These are phyloP conservation scores for Periophthalmodon schlosseri DNA, from an alignment of 2,113 vertebrate species.

Conservation along the genomic window DNA sequence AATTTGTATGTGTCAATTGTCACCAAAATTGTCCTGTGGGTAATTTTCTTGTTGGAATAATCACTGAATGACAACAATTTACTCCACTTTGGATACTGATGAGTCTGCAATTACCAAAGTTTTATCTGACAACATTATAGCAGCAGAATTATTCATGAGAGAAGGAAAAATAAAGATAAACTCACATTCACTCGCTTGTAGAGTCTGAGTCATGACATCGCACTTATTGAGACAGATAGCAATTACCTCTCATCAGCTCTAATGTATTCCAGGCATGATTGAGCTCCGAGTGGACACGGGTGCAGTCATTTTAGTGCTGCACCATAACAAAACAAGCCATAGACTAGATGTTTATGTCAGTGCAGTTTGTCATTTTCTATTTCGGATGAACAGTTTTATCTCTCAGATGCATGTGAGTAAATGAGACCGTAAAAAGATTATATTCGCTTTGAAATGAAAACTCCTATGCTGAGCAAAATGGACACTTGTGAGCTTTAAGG, in stretches of 20 bases:
- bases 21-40: slow-evolving; percentile 46
- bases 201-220: slow-evolving; percentile 34
- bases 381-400: background rate
- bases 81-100: slow-evolving; percentile 23
- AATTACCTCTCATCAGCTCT: slow-evolving; percentile 41
- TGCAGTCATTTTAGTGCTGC: background rate
- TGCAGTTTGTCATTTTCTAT: slow-evolving; percentile 10
- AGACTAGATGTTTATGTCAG: background rate
- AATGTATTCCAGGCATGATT: slow-evolving; percentile 27
- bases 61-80: slow-evolving; percentile 43
- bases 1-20: slow-evolving; percentile 67
- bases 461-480: no score
- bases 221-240: slow-evolving; percentile 46
- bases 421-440: no score
- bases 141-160: slow-evolving; percentile 43
- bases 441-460: no score
- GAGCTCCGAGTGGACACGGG: slow-evolving; percentile 3
- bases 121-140: slow-evolving; percentile 35
- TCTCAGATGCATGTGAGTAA: no score
- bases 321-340: slow-evolving; percentile 5
- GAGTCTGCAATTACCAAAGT: slow-evolving; percentile 43
- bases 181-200: slow-evolving; percentile 29
- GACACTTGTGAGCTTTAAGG: no score
- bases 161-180: slow-evolving; percentile 25
- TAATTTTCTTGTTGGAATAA: slow-evolving; percentile 73